Percentiles rank a stretch among this genome's conserved stretches.
phyloP scores from a whole-genome alignment of 2,797 vertebrate species.

The Paratrypauchen microcephalus region DNA sequence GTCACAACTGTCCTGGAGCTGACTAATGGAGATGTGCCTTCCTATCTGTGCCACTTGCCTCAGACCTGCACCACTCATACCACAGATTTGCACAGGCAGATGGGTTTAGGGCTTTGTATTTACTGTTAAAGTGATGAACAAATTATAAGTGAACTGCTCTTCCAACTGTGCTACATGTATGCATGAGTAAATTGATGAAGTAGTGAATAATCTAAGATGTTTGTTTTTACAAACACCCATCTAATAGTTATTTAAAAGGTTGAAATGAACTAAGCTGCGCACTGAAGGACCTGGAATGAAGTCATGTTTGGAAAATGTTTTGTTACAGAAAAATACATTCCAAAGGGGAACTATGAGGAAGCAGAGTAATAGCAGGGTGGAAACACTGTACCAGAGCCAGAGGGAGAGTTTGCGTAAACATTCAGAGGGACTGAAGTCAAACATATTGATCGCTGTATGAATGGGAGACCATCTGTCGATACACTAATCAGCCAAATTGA shows the following conservation, averaged over 20 bases:
- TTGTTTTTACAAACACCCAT: too few species aligned
- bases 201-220: not conserved
- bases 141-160: not conserved
- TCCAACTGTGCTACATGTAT: not conserved
- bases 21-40: not conserved
- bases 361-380: conserved; percentile 13
- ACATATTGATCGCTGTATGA: conserved; percentile 67
- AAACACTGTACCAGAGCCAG: conserved; percentile 28
- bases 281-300: not conserved
- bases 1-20: not conserved
- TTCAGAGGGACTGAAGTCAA: conserved; percentile 55
- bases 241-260: too few species aligned
- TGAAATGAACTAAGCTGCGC: not conserved
- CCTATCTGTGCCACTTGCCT: not conserved
- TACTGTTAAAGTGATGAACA: not conserved
- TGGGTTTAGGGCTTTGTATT: not conserved
- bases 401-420: conserved; percentile 47
- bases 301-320: not conserved
- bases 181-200: not conserved
- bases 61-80: not conserved
- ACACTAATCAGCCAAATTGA: conserved; percentile 74
- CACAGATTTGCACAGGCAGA: not conserved
- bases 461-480: conserved; percentile 64
- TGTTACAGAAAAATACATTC: conserved; percentile 14
- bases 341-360: conserved; percentile 7